Evolutionary conservation across 2,888 invertebrate species (phyloP).

Genomic region (Boloria euphrosyne): DNA sequence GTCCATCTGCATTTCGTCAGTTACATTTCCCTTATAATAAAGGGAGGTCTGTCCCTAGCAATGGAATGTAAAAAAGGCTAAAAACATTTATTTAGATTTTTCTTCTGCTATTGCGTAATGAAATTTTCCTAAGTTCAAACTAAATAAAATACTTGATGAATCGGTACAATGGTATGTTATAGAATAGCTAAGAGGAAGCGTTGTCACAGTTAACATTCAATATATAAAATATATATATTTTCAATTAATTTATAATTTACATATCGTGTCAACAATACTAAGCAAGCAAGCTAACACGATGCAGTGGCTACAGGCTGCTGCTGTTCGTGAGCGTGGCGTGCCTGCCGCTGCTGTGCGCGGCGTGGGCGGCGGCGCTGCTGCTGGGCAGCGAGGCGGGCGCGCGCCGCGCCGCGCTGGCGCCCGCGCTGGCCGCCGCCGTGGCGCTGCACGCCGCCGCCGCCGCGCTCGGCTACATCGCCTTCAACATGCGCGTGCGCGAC

Average conservation of each 20-base stretch:
- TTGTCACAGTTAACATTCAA: no score
- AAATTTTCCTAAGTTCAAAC: not conserved
- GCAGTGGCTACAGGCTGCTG: conserved; percentile 83
- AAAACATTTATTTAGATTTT: not conserved
- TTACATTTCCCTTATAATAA: no score
- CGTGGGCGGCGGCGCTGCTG: conserved; percentile 87
- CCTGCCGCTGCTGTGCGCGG: conserved; percentile 90
- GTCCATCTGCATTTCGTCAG: no score
- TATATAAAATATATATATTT: no score
- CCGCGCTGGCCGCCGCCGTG: conserved; percentile 89
- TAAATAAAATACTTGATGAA: no score
- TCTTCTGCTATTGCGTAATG: not conserved
- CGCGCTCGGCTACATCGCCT: conserved; percentile 92
- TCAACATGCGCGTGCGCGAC: conserved; percentile 91
- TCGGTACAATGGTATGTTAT: no score
- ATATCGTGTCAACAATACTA: no score
- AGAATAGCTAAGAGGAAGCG: no score
- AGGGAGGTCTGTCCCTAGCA: no score
- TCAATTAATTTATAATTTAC: no score
- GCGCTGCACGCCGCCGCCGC: conserved; percentile 91
- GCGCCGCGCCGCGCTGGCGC: conserved; percentile 85
- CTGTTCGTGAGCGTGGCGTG: conserved; percentile 94
- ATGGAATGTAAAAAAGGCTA: not conserved
- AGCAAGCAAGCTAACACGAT: conserved; percentile 3
- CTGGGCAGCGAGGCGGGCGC: conserved; percentile 86